Percentiles rank a stretch among this genome's conserved stretches.
phyloP scores from a whole-genome alignment of 2,113 vertebrate genomes.

The Eulemur rufifrons region DNA sequence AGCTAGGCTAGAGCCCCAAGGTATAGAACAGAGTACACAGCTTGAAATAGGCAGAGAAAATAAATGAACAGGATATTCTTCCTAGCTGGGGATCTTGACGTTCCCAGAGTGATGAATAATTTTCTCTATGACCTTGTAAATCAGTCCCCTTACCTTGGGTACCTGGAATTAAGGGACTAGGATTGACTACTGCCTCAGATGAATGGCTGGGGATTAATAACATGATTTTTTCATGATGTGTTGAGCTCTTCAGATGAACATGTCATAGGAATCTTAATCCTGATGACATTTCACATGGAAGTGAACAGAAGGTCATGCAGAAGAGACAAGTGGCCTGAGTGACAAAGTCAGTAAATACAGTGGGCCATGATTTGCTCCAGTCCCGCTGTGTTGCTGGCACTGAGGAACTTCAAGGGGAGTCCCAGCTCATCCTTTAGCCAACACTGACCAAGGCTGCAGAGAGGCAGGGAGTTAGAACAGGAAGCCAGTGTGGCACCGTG shows the following conservation, averaged over 20 bases:
- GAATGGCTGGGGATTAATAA: not conserved
- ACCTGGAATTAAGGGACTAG: not conserved
- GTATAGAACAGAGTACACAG: not conserved
- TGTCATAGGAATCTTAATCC: not conserved
- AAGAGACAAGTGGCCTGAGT: not conserved
- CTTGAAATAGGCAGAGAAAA: not conserved
- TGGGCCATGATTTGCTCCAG: not conserved
- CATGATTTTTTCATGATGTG: not conserved
- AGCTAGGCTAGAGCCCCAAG: not conserved
- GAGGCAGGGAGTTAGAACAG: not conserved
- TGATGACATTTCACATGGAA: not conserved
- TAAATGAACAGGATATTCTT: not conserved
- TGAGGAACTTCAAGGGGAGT: not conserved
- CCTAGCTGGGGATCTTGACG: not conserved
- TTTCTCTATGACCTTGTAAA: not conserved
- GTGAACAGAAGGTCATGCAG: not conserved
- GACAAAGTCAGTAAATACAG: not conserved
- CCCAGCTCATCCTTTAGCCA: not conserved
- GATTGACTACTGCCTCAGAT: not conserved
- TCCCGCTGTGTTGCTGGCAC: not conserved
- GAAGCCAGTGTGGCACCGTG: not conserved
- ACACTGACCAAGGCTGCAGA: not conserved
- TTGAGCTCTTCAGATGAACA: not conserved
- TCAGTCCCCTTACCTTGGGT: not conserved
- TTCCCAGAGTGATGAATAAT: not conserved